These are phyloP conservation scores for Octodon degus DNA, from an alignment of 2,113 vertebrate species.

Conservation along the genomic window DNA sequence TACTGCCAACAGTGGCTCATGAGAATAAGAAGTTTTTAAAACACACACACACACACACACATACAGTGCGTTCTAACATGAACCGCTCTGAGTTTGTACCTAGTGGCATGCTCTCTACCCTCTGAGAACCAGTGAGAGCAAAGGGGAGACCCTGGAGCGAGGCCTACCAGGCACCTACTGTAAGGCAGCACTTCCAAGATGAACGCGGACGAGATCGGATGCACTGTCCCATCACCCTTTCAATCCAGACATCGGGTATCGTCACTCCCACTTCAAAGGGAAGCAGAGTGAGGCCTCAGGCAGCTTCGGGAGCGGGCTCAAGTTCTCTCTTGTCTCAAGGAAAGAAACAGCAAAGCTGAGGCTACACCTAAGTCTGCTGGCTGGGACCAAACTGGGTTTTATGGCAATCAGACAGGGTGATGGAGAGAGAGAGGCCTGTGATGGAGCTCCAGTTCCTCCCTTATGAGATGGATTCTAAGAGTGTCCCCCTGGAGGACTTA, in stretches of 20 bases:
- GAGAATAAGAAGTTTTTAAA: not conserved
- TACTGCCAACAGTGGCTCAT: not conserved
- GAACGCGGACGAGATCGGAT: rapidly evolving
- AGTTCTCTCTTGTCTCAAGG: not conserved
- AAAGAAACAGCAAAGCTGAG: not conserved
- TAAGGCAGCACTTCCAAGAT: not conserved
- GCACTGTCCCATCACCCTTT: not conserved
- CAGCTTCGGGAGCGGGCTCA: not conserved
- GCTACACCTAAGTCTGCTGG: not conserved
- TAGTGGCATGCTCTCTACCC: not conserved
- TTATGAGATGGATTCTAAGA: not conserved
- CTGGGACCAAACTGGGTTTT: not conserved
- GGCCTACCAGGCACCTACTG: not conserved
- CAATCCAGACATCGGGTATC: not conserved
- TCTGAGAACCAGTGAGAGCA: not conserved
- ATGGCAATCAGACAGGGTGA: not conserved
- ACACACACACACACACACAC: not conserved
- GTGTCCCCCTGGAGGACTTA: not conserved
- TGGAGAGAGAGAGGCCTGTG: too few species aligned
- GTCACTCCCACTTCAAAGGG: not conserved
- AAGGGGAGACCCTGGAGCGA: not conserved
- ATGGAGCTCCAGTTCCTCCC: not conserved
- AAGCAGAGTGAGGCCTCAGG: not conserved
- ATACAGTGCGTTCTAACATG: not conserved
- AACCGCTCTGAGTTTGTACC: not conserved